These are phyloP conservation scores for Nettapus auritus DNA, from an alignment of 2,113 vertebrate genomes.

Conservation along the genomic window DNA sequence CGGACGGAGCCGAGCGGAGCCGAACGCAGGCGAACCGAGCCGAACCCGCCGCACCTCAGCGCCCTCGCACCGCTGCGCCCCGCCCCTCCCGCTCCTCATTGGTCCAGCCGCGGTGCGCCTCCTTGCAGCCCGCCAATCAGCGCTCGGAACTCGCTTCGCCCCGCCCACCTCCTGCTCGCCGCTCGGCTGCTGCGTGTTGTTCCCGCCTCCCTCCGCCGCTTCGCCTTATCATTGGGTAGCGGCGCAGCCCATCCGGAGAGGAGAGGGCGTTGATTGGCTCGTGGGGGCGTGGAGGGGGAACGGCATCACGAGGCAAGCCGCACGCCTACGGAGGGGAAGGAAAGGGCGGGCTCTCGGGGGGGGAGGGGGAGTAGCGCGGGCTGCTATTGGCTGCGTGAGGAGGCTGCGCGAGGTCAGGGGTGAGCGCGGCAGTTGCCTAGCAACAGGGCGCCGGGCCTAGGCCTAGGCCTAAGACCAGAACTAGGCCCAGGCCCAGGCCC, in stretches of 20 bases:
- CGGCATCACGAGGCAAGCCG: fast-evolving
- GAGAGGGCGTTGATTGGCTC: fast-evolving
- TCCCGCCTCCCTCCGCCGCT: background rate
- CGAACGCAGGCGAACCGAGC: too few relatives aligned
- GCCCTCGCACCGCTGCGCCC: background rate
- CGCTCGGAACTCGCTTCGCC: fast-evolving
- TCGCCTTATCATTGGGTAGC: background rate
- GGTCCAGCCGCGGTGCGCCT: background rate
- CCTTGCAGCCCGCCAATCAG: background rate
- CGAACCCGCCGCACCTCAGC: background rate
- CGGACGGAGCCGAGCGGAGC: too few relatives aligned
- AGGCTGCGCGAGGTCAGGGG: background rate
- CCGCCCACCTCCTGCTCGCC: background rate
- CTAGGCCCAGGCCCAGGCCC: too few relatives aligned
- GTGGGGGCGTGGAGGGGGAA: fast-evolving
- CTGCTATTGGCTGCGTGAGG: background rate
- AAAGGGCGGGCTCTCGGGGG: background rate
- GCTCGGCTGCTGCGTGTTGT: fast-evolving
- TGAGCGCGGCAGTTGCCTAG: background rate
- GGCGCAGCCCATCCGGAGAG: fast-evolving
- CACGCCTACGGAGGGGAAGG: background rate
- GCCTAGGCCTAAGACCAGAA: too few relatives aligned
- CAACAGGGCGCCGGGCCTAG: background rate
- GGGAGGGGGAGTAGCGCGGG: fast-evolving
- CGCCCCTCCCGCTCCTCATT: background rate